Base-by-base conservation (phyloP, 2,888 invertebrate genomes). In the Latrodectus hesperus region DNA sequence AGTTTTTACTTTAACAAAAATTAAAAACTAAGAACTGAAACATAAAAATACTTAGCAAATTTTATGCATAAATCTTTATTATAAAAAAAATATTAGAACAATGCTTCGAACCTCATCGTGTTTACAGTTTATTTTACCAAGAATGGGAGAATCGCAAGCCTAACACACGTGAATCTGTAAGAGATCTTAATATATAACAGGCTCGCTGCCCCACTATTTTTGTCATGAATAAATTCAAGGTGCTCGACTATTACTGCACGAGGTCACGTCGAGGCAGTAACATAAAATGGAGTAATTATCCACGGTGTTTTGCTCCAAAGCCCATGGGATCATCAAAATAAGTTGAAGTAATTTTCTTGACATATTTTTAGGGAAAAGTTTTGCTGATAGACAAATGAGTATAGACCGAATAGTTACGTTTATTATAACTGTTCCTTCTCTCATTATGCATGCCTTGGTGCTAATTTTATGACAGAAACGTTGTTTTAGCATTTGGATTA, bases 391-490 rank as follows among this genome's bases (percentile, higher is more conserved):
- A 38, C 16, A 60, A 60, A 17, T 16, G 55, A n/a, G 60, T 49
- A 60, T 38, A 51, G 60, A 10, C 71, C 68, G 26, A 52, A 68
- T 53, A 16, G 65, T 68, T 68, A 52, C 53, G 68, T 49, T 75
- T 82, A 82, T 82, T 82, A 82, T 75, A 75, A 74, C 74, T n/a
- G 60, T 65, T 17, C 73, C 11, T 68, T 82, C 60, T 75, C 82
- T 82, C 68, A 82, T 75, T 82, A 75, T 53, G 82, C 49, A 82
- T 60, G 82, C 75, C 70, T 82, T 67, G 70, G 55, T 55, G 79
- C 71, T 79, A 79, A 79, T 79, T 79, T 82, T 81, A 81, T 81
- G 81, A 81, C 53, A 65, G 65, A 26, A 70, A 53, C 53, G 70
- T 22, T 71, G 70, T 38, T 60, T 60, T 79, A 79, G 70, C n/a